Evolutionary conservation across 2,113 vertebrate species (phyloP), one percentile per base, ranked within the genome.

Genomic region (Macrotus californicus): DNA sequence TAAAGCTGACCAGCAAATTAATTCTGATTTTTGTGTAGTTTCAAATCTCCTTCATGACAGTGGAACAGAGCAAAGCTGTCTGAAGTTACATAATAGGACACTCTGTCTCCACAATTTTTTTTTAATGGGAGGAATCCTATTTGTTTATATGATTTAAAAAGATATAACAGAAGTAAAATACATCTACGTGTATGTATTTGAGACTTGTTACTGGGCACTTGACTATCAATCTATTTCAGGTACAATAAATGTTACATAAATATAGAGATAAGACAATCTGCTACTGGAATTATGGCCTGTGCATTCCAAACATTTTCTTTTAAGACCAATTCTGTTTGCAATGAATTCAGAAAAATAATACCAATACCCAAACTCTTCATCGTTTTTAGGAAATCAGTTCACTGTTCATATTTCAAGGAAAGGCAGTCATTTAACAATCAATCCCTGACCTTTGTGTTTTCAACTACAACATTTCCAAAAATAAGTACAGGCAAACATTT

Each of bases 301-400:
- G 91, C 31, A 5, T 79, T 96, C 94, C 93, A 93, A 80, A 77
- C 81, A 72, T 79, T 94, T 96, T 98, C 97, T 96, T 97, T 97
- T 92, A 96, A 95, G 84, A 96, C 52, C 52, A 81, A 88, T 48
- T 92, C 59, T 75, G 21, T 81, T 52, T 83, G 29, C 34, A 75
- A 41, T 76, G 96, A 72, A 48, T 89, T 94, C 76, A 73, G 69
- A 31, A 91, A 93, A 97, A 97, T 59, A 97, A 95, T 69, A 56
- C 64, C 66, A 87, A 96, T 56, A 95, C 3, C 90, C 67, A 94
- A 96, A 96, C 73, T 96, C 91, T 96, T 95, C 91, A 97, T 93
- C 83, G 31, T 87, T 93, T 93, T 95, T 95, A 97, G 75, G 85
- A 64, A 87, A 90, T 29, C 43, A 29, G 70, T 67, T 87, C 81